Evolutionary conservation across 2,797 vertebrate genomes (phyloP).

Genomic region (Philypnodon macrostomus): DNA sequence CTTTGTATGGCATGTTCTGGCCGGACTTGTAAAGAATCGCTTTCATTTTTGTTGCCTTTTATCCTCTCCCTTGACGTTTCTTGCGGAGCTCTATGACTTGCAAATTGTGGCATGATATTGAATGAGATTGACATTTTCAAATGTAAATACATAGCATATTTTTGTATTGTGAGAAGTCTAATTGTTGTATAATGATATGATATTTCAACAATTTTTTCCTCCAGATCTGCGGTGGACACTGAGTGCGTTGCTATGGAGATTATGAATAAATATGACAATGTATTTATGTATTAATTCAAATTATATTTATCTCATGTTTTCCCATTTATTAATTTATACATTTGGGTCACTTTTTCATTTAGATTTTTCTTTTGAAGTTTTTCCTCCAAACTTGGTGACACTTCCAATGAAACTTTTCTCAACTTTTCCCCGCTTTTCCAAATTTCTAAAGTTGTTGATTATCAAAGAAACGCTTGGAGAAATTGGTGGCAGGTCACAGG

Average conservation of each 20-base stretch:
- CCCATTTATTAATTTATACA: slow-evolving; percentile 66
- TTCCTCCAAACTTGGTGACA: no score
- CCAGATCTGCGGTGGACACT: slow-evolving; percentile 35
- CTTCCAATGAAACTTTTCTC: not conserved
- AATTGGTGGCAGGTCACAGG: slow-evolving; percentile 44
- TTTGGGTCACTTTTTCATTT: slow-evolving; percentile 40
- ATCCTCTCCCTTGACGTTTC: slow-evolving; percentile 53
- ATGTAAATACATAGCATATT: slow-evolving; percentile 72
- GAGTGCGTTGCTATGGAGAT: slow-evolving; percentile 62
- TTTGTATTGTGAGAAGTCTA: slow-evolving; percentile 53
- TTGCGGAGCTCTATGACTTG: slow-evolving; percentile 64
- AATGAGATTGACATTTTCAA: slow-evolving; percentile 66
- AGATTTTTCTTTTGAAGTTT: slow-evolving; percentile 15
- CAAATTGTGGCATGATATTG: slow-evolving; percentile 65
- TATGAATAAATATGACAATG: slow-evolving; percentile 63
- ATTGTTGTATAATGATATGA: slow-evolving; percentile 65
- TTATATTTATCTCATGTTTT: slow-evolving; percentile 44
- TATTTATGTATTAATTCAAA: slow-evolving; percentile 71
- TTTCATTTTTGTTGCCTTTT: slow-evolving; percentile 57
- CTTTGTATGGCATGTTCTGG: slow-evolving; percentile 39
- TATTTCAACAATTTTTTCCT: slow-evolving; percentile 37
- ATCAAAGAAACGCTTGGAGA: slow-evolving; percentile 36
- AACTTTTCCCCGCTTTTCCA: slow-evolving; percentile 14
- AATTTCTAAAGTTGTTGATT: slow-evolving; percentile 6
- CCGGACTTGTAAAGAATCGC: slow-evolving; percentile 44